Evolutionary conservation across 2,888 invertebrate species (phyloP).

Genomic region (Drosophila nr. fundita): DNA sequence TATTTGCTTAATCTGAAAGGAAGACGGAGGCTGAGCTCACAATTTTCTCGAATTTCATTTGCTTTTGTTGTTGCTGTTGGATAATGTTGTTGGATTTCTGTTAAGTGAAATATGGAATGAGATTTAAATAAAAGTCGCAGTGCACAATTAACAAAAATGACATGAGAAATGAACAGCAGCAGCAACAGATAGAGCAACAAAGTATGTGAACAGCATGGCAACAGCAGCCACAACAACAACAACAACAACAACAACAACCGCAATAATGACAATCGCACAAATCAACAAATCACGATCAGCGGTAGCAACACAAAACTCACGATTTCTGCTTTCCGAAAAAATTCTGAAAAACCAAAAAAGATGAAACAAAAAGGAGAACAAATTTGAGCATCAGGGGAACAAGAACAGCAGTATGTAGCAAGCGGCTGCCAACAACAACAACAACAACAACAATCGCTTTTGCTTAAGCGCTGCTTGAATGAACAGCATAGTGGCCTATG

Average conservation of each 20-base stretch:
- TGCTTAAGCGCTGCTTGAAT: conserved; percentile 41
- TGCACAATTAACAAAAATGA: conserved; percentile 68
- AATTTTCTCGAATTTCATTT: conserved; percentile 51
- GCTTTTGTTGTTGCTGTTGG: conserved; percentile 26
- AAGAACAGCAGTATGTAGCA: conserved; percentile 37
- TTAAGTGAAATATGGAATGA: conserved; percentile 31
- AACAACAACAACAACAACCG: conserved; percentile 24
- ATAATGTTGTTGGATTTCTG: conserved; percentile 33
- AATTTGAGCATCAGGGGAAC: conserved; percentile 23
- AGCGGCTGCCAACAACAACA: conserved; percentile 11
- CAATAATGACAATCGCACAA: conserved; percentile 66
- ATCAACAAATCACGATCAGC: conserved; percentile 77
- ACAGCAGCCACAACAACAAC: conserved; percentile 2
- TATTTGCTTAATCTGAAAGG: conserved; percentile 58
- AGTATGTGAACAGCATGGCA: conserved; percentile 18
- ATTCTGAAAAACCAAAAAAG: conserved; percentile 11
- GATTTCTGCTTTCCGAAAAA: conserved; percentile 55
- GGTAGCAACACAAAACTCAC: conserved; percentile 58
- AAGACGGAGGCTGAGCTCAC: conserved; percentile 3
- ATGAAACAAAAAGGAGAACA: conserved; percentile 9
- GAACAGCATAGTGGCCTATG: conserved; percentile 8
- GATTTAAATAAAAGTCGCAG: conserved; percentile 45
- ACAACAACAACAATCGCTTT: conserved; percentile 21
- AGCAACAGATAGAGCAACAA: conserved; percentile 12
- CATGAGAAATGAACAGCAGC: conserved; percentile 49